Conservation (phyloP, 2,797 vertebrate species). For the Channa striata region DNA sequence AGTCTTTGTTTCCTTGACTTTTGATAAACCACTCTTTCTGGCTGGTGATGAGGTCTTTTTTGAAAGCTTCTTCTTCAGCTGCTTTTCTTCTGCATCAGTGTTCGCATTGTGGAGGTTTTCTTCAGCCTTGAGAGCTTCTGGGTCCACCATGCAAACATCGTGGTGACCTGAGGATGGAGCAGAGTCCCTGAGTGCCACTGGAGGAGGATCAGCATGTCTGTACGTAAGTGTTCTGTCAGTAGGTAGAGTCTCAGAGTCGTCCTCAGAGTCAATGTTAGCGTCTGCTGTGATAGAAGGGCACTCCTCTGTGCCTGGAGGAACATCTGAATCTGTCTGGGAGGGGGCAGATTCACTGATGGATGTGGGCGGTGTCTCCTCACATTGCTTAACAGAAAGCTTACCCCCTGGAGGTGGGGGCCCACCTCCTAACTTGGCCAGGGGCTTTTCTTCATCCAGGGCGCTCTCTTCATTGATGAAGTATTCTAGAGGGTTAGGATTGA, state of each 20-base stretch:
- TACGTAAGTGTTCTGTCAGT: constrained; percentile 95
- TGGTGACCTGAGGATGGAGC: constrained; percentile 92
- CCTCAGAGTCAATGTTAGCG: constrained; percentile 98
- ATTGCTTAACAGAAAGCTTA: constrained; percentile 89
- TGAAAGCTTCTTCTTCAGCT: constrained; percentile 92
- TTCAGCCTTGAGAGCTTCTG: constrained; percentile 90
- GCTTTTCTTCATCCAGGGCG: constrained; percentile 87
- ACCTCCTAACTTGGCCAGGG: constrained; percentile 86
- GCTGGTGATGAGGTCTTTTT: constrained; percentile 94
- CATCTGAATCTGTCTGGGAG: constrained; percentile 96
- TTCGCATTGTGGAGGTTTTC: constrained; percentile 92
- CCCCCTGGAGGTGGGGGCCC: constrained; percentile 90
- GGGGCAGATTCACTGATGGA: constrained; percentile 96
- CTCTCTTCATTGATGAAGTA: constrained; percentile 93
- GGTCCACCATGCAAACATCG: constrained; percentile 97
- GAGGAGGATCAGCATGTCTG: constrained; percentile 92
- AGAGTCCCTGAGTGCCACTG: constrained; percentile 88
- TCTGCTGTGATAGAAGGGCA: constrained; percentile 99
- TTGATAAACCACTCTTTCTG: constrained; percentile 89
- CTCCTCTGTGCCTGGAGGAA: constrained; percentile 96
- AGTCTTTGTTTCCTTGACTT: constrained; percentile 90
- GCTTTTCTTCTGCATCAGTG: constrained; percentile 90
- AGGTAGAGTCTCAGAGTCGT: constrained; percentile 97
- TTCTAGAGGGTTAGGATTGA: constrained; percentile 96
- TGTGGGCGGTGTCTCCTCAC: constrained; percentile 97